phyloP scores from a whole-genome alignment of 2,888 invertebrate genomes.

The Seira ritae region DNA sequence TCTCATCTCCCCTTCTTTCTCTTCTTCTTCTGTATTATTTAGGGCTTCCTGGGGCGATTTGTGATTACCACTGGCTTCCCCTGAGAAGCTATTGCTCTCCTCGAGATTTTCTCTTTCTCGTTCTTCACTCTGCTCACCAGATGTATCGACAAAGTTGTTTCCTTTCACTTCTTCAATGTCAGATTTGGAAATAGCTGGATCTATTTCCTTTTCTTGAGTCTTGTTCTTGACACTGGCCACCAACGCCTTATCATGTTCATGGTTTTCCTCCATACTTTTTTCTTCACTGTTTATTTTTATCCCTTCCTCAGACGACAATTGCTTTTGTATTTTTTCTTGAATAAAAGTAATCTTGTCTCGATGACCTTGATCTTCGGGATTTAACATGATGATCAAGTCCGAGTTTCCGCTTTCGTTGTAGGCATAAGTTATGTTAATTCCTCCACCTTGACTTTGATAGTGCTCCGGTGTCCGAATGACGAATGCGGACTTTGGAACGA shows the following conservation, averaged over 20 bases:
- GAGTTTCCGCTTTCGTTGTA: conserved; percentile 31
- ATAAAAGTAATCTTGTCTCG: conserved; percentile 22
- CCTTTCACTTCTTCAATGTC: neutral
- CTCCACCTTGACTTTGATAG: conserved; percentile 46
- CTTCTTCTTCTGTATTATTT: neutral
- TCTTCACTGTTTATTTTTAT: neutral
- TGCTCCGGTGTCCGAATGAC: conserved; percentile 45
- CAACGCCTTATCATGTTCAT: neutral
- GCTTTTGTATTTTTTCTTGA: neutral
- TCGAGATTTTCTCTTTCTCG: conserved; percentile 25
- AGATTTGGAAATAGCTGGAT: neutral
- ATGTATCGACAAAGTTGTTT: neutral
- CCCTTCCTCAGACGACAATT: neutral
- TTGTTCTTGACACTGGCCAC: neutral
- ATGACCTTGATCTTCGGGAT: conserved; percentile 57
- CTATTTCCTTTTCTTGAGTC: neutral
- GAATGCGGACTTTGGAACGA: conserved; percentile 57
- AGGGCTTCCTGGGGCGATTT: conserved; percentile 25
- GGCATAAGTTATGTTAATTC: conserved; percentile 45
- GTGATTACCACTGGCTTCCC: conserved; percentile 20
- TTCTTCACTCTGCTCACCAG: neutral
- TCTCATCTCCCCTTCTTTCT: neutral
- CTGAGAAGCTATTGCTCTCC: neutral
- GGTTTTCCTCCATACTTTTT: neutral
- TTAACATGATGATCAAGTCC: conserved; percentile 39